Conservation (phyloP, 1,140 invertebrate genomes). For the Drosophila sucinea region DNA sequence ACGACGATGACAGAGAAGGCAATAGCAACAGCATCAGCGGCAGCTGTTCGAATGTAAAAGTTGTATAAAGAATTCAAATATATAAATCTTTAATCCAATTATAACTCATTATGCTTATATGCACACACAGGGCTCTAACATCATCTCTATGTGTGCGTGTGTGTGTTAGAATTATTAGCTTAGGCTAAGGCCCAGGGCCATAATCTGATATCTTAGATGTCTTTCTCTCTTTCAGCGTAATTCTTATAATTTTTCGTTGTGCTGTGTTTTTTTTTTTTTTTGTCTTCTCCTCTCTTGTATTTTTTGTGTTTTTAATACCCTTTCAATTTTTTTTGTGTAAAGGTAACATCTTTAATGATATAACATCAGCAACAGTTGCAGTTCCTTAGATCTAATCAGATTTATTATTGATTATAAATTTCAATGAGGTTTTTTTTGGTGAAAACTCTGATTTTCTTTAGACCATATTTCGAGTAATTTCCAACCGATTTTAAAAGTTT, state of each 20-base stretch:
- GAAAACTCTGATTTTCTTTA: too few species aligned
- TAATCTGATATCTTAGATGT: slow-evolving; percentile 80
- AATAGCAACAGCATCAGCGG: slow-evolving; percentile 13
- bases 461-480: too few species aligned
- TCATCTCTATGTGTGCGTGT: slow-evolving; percentile 15
- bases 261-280: slow-evolving; percentile 20
- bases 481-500: too few species aligned
- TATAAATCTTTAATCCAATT: slow-evolving; percentile 81
- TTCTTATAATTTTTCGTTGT: slow-evolving; percentile 67
- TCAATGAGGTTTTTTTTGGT: too few species aligned
- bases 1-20: slow-evolving; percentile 34
- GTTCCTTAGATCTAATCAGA: too few species aligned
- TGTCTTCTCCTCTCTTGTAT: background rate
- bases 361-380: too few species aligned
- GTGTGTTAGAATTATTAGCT: slow-evolving; percentile 66
- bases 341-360: background rate
- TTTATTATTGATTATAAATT: too few species aligned
- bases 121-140: slow-evolving; percentile 52
- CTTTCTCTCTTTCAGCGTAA: slow-evolving; percentile 65
- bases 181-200: slow-evolving; percentile 63
- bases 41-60: slow-evolving; percentile 51
- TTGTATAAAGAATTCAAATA: slow-evolving; percentile 58
- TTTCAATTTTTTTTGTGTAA: background rate
- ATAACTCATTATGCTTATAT: slow-evolving; percentile 80
- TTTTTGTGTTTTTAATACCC: slow-evolving; percentile 7